Base-by-base conservation (phyloP, 2,797 vertebrate species). In the Paedocypris micromegethes region DNA sequence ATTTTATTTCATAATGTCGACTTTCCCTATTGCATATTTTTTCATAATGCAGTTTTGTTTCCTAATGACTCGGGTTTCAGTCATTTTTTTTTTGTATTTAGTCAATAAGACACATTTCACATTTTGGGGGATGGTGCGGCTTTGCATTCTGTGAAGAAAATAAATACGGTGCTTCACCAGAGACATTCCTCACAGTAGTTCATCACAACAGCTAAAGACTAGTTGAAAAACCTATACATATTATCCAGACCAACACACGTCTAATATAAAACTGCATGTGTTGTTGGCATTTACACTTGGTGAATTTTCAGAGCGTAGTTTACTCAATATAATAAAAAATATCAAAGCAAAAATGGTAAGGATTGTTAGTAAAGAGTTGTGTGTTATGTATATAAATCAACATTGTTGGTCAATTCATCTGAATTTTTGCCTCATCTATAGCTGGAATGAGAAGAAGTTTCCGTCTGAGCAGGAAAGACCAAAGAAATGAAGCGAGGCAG, bases 391-490 rank as follows among this genome's bases (percentile, higher is more conserved):
- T 23, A 23, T 23, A 23, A 23, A 23, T 23, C 23, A 23, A 23
- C 23, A 23, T 23, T 54, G 41, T 47, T 44, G 48, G 43, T 2
- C 23, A 9, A 45, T 39, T 7, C 7, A 0, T 48, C 39, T 72
- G 6, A 9, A 45, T 37, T 62, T 23, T 62, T n/a, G 67, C n/a
- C 62, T 47, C 76, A 87, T 46, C 2, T 87, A 61, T 86, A 98
- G 95, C 91, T 84, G 92, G 94, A 70, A 90, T 94, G 80, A 90
- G 95, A 77, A 93, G 91, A 86, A 97, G 95, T 83, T 99, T 97
- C 80, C 91, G 93, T 66, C 90, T 95, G 55, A 93, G 95, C 80
- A 90, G 87, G 82, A 94, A 91, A 84, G 90, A 93, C 82, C 89
- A 84, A 75, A 86, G 83, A 83, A 89, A 50, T 84, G 81, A 87